Percentiles rank a stretch among this genome's conserved stretches.
Evolutionary conservation across 2,113 vertebrate genomes (phyloP).

Genomic region (Campylomormyrus tamandua): DNA sequence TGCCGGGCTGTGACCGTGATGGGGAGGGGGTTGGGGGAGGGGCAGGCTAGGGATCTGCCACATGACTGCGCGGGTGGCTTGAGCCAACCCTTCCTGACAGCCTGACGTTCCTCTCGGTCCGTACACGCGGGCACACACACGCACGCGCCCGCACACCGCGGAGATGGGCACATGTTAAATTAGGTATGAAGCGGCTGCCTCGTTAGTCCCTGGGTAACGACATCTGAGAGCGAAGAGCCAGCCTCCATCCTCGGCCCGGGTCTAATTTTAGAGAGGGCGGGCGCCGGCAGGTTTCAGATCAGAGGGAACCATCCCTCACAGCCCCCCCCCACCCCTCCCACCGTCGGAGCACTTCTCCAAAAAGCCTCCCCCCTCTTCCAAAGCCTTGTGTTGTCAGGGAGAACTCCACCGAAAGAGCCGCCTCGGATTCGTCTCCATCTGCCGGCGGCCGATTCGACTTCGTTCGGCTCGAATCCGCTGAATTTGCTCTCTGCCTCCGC

Average conservation of each 20-base stretch:
- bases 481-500: not conserved
- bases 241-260: not conserved
- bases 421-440: not conserved
- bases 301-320: not conserved
- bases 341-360: not conserved
- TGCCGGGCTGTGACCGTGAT: not conserved
- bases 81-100: not conserved
- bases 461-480: not conserved
- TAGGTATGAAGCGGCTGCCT: not conserved
- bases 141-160: not conserved
- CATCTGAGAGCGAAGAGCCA: not conserved
- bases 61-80: not conserved
- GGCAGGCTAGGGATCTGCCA: not conserved
- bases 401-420: not conserved
- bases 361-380: not conserved
- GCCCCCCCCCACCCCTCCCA: not conserved
- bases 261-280: constrained; percentile 6
- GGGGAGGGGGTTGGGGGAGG: not conserved
- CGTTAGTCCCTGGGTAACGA: not conserved
- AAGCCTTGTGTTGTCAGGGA: not conserved
- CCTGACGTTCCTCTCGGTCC: not conserved
- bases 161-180: constrained; percentile 1
- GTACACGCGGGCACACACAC: not conserved
- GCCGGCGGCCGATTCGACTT: not conserved
- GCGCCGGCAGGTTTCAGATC: constrained; percentile 4